Conservation (phyloP, 2,797 vertebrate genomes). For the Hafferia zeledoni region DNA sequence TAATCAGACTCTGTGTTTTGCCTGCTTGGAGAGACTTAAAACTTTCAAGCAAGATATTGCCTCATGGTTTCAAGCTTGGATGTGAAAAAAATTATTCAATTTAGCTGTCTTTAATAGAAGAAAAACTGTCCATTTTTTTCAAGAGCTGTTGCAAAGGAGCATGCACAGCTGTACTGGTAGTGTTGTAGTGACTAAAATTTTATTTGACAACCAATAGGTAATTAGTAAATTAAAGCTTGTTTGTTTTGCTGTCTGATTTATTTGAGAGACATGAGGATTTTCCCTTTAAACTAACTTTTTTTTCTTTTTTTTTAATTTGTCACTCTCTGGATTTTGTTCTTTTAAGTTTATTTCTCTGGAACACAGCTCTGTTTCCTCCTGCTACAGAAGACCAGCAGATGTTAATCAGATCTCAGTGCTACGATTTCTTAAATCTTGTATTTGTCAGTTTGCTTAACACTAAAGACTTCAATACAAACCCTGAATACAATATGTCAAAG, state of each 20-base stretch:
- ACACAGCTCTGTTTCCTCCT: constrained; percentile 57
- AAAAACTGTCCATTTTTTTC: constrained; percentile 63
- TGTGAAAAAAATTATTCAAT: constrained; percentile 49
- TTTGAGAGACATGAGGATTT: constrained; percentile 59
- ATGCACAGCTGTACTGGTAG: constrained; percentile 67
- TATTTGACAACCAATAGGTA: constrained; percentile 47
- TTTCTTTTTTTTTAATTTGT: constrained; percentile 46
- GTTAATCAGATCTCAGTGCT: constrained; percentile 60
- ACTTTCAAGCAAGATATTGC: constrained; percentile 44
- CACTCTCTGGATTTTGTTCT: constrained; percentile 66
- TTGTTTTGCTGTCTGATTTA: constrained; percentile 49
- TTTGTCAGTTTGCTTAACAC: constrained; percentile 71
- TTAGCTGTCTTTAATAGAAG: constrained; percentile 66
- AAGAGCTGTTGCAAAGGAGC: constrained; percentile 54
- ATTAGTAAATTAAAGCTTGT: constrained; percentile 59
- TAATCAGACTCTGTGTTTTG: constrained; percentile 40
- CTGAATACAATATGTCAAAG: constrained; percentile 59
- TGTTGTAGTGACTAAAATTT: constrained; percentile 60
- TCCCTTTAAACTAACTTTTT: constrained; percentile 50
- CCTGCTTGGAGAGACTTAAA: constrained; percentile 20
- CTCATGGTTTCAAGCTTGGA: constrained; percentile 25
- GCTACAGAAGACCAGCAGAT: constrained; percentile 39
- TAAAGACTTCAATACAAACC: constrained; percentile 57
- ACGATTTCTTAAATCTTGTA: constrained; percentile 31
- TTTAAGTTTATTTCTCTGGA: constrained; percentile 60